phyloP scores from a whole-genome alignment of 1,140 invertebrate species.

The Drosophila melanica region DNA sequence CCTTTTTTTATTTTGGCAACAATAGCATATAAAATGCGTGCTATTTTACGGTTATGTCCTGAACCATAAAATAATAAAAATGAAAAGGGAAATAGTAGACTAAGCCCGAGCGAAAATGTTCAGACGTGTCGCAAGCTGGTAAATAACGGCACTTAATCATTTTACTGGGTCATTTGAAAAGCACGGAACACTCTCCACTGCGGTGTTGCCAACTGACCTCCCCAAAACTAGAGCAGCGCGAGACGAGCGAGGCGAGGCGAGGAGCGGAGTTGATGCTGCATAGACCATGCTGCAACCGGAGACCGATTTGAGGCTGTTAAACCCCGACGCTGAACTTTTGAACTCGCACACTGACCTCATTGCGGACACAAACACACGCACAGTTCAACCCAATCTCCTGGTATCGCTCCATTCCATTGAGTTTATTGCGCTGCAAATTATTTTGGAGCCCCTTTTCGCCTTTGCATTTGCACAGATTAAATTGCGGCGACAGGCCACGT shows the following conservation, averaged over 20 bases:
- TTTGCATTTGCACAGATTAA: slow-evolving; percentile 70
- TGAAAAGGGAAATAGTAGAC: slow-evolving; percentile 32
- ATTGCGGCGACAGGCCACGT: slow-evolving; percentile 53
- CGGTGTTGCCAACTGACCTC: slow-evolving; percentile 47
- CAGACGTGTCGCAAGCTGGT: slow-evolving; percentile 40
- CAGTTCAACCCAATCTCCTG: slow-evolving; percentile 8
- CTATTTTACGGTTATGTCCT: slow-evolving; percentile 61
- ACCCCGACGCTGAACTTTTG: slow-evolving; percentile 68
- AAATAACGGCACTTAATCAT: slow-evolving; percentile 76
- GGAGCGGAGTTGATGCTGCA: background rate
- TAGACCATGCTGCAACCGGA: slow-evolving; percentile 10
- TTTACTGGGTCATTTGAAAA: slow-evolving; percentile 62
- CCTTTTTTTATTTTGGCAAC: slow-evolving; percentile 9
- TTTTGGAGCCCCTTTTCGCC: slow-evolving; percentile 45
- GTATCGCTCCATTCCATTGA: slow-evolving; percentile 12
- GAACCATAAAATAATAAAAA: slow-evolving; percentile 55
- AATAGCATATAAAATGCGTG: slow-evolving; percentile 55
- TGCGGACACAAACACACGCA: slow-evolving; percentile 26
- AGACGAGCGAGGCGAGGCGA: no score
- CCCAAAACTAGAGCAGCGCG: slow-evolving; percentile 9
- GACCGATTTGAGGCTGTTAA: slow-evolving; percentile 54
- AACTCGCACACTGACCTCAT: slow-evolving; percentile 75
- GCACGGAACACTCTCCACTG: slow-evolving; percentile 14
- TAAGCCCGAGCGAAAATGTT: background rate
- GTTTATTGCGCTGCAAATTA: slow-evolving; percentile 66